Evolutionary conservation across 2,113 vertebrate genomes (phyloP).

Genomic region (Rhineura floridana): DNA sequence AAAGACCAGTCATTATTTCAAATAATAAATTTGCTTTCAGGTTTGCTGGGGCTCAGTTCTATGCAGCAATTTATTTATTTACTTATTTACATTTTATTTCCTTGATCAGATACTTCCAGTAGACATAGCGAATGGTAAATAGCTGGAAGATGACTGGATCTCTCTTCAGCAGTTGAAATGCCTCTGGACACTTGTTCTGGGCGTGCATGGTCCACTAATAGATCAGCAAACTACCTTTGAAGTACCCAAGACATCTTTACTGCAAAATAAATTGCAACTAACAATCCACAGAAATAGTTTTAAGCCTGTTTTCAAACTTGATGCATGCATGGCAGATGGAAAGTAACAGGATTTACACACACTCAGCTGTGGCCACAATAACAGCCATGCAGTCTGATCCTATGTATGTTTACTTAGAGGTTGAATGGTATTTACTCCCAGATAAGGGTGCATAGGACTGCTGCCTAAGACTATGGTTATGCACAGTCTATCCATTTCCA

Average conservation of each 20-base stretch:
- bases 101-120: neutral
- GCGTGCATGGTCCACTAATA: neutral
- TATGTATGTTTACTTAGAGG: neutral
- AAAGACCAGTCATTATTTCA: neutral
- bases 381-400: neutral
- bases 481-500: neutral
- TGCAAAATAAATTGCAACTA: neutral
- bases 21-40: neutral
- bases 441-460: neutral
- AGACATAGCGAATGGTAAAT: neutral
- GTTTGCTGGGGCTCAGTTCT: neutral
- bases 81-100: neutral
- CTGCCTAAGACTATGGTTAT: neutral
- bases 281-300: neutral
- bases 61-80: neutral
- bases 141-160: neutral
- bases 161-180: constrained; percentile 9
- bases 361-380: neutral
- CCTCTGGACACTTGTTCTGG: neutral
- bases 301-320: neutral
- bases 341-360: neutral
- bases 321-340: neutral
- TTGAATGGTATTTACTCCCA: neutral
- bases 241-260: neutral
- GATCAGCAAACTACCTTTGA: rapidly evolving